These are phyloP conservation scores for Theodoxus fluviatilis DNA, from an alignment of 2,888 invertebrate species.

Conservation along the genomic window DNA sequence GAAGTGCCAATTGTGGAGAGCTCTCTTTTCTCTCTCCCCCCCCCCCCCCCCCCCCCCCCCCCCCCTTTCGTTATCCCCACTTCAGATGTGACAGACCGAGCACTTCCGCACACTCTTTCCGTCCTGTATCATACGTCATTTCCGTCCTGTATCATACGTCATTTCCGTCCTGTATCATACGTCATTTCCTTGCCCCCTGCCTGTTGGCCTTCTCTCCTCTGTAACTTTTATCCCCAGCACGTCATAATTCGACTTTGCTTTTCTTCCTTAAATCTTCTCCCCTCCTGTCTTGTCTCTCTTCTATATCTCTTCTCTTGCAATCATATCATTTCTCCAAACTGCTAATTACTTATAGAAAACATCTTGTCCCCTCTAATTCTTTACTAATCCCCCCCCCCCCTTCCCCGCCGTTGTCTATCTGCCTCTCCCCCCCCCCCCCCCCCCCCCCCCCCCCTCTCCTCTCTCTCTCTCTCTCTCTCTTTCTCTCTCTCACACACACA, in stretches of 20 bases:
- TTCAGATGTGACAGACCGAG: no score
- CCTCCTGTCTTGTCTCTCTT: background rate
- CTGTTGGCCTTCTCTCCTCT: background rate
- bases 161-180: no score
- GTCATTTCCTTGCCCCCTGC: background rate
- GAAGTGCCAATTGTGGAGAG: background rate
- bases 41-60: background rate
- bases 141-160: no score
- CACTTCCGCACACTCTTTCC: no score
- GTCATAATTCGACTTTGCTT: background rate
- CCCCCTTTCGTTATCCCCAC: background rate
- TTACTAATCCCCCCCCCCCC: background rate
- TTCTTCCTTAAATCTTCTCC: background rate
- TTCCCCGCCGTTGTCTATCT: background rate
- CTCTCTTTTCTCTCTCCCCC: background rate
- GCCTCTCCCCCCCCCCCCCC: background rate
- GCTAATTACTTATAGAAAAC: no score
- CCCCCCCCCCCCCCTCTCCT: background rate
- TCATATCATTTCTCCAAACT: no score
- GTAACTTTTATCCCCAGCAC: background rate
- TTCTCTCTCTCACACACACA: background rate
- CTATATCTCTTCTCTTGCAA: background rate
- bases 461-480: conserved; percentile 20
- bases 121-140: no score
- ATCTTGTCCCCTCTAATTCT: background rate